phyloP scores from a whole-genome alignment of 2,888 invertebrate genomes.

The Blastobasis lacticolella region DNA sequence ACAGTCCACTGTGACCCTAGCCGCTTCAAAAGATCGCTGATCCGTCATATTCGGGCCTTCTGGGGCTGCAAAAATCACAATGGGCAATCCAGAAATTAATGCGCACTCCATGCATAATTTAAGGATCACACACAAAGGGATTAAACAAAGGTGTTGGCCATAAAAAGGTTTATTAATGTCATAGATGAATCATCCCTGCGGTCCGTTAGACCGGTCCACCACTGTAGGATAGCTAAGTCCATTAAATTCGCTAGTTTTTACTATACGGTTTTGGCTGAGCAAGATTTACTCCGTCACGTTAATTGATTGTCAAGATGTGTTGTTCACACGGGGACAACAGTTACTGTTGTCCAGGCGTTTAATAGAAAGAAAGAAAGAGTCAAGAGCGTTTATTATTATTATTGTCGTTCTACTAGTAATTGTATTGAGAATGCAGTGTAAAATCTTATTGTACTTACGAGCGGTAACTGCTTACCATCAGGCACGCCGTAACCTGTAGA shows the following conservation, averaged over 20 bases:
- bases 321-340: no score
- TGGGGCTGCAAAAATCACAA: conserved; percentile 60
- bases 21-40: conserved; percentile 47
- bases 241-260: conserved; percentile 31
- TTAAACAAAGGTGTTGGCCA: conserved; percentile 55
- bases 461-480: no score
- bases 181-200: conserved; percentile 44
- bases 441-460: no score
- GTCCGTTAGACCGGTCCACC: conserved; percentile 60
- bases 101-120: conserved; percentile 57
- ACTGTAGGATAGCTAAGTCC: conserved; percentile 20
- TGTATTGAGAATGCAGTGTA: no score
- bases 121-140: conserved; percentile 46
- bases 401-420: no score
- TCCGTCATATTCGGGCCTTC: conserved; percentile 59
- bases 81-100: conserved; percentile 56
- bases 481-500: no score
- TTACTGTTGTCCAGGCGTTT: no score
- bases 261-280: conserved; percentile 18
- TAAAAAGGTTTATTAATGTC: conserved; percentile 64
- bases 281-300: conserved; percentile 41
- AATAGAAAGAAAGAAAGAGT: no score
- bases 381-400: no score
- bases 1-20: not conserved
- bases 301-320: conserved; percentile 16